Evolutionary conservation across 2,888 invertebrate genomes (phyloP).

Genomic region (Brachyptera risi): DNA sequence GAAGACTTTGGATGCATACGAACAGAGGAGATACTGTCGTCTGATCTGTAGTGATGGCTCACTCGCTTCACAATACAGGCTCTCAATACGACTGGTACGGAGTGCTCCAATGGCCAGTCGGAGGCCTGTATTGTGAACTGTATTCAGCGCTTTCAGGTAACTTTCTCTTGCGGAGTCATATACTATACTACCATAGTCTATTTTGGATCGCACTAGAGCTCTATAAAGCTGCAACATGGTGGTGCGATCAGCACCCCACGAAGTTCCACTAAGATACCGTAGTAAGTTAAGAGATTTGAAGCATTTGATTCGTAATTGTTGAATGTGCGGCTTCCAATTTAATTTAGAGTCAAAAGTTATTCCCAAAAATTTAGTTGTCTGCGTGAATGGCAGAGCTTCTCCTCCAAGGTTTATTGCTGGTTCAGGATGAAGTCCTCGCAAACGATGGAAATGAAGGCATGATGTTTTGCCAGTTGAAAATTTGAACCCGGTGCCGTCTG

Average conservation of each 20-base stretch:
- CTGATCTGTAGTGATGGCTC: too few species aligned
- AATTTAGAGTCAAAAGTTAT: constrained; percentile 8
- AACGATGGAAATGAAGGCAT: constrained; percentile 17
- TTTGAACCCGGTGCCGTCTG: constrained; percentile 10
- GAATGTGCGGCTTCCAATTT: constrained; percentile 16
- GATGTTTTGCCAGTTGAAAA: constrained; percentile 10
- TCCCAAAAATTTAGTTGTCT: constrained; percentile 5
- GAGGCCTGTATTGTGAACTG: too few species aligned
- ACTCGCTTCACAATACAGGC: too few species aligned
- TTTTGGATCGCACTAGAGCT: constrained; percentile 3
- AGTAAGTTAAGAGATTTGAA: constrained; percentile 10
- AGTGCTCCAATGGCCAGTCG: too few species aligned
- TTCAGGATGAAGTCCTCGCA: neutral
- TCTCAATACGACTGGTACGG: too few species aligned
- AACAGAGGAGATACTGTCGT: too few species aligned
- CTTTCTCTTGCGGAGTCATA: neutral
- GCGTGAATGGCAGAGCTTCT: neutral
- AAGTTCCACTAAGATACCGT: constrained; percentile 3
- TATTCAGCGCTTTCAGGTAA: neutral
- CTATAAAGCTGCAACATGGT: constrained; percentile 6
- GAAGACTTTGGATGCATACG: too few species aligned
- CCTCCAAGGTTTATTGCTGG: constrained; percentile 15
- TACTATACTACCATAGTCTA: constrained; percentile 6
- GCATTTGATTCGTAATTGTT: neutral
- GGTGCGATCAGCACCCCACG: constrained; percentile 16